Evolutionary conservation across 2,888 invertebrate species (phyloP).

Genomic region (Oligia latruncula): DNA sequence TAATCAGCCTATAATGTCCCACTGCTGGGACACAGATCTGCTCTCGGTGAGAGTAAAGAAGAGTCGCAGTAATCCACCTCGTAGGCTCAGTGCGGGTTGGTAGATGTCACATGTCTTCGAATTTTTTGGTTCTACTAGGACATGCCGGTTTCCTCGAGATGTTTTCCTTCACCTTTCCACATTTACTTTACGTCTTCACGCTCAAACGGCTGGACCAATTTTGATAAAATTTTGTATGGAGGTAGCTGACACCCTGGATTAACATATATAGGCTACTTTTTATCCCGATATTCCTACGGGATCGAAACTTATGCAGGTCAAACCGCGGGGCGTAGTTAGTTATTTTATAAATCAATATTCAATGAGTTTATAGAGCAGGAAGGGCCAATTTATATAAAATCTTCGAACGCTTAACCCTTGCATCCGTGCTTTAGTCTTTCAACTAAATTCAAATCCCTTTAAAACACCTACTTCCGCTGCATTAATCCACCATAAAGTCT

Average conservation of each 20-base stretch:
- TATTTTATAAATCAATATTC: constrained; percentile 24
- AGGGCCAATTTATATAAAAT: constrained; percentile 3
- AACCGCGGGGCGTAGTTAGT: no score
- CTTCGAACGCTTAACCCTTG: neutral
- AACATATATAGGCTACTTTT: no score
- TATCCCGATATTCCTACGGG: no score
- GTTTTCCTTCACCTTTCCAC: neutral
- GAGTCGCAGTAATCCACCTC: neutral
- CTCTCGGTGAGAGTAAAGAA: neutral
- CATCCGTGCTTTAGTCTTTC: neutral
- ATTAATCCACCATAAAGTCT: constrained; percentile 15
- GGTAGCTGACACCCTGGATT: no score
- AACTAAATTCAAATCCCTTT: constrained; percentile 16
- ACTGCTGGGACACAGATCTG: neutral
- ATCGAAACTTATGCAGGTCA: no score
- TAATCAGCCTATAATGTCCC: neutral
- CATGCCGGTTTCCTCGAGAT: neutral
- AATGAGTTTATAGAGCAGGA: neutral
- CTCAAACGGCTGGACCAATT: no score
- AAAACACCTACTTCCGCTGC: constrained; percentile 15
- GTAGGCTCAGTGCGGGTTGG: neutral
- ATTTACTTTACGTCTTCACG: neutral
- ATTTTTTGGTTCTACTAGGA: neutral
- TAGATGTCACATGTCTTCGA: neutral
- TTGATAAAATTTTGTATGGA: no score